These are phyloP conservation scores for Zoanthus gigantus DNA, from an alignment of 92 coral and sea anemone species.

Conservation along the genomic window DNA sequence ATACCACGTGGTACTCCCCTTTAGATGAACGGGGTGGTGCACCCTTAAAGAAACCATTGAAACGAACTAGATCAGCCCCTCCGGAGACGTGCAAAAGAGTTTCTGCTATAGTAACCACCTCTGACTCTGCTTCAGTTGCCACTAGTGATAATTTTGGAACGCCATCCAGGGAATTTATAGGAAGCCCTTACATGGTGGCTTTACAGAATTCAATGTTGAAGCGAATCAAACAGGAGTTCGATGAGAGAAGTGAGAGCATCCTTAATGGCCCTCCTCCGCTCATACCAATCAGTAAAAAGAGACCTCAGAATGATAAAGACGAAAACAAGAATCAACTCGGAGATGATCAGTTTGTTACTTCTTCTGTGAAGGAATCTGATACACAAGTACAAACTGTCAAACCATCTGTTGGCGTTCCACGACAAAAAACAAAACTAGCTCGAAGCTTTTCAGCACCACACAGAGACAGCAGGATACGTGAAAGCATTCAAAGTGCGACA, in stretches of 20 bases:
- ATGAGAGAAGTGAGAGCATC: conserved; percentile 45
- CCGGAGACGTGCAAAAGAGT: conserved; percentile 38
- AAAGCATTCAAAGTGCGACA: conserved; percentile 82
- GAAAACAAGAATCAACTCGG: neutral
- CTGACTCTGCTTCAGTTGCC: neutral
- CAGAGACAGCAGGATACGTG: conserved; percentile 52
- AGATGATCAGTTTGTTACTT: conserved; percentile 7
- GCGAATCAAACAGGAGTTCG: conserved; percentile 42
- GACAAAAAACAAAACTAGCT: conserved; percentile 45
- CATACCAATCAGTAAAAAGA: conserved; percentile 22
- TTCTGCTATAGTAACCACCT: conserved; percentile 34
- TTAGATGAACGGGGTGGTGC: conserved; percentile 22
- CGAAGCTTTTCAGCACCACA: conserved; percentile 46
- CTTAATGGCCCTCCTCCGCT: conserved; percentile 40
- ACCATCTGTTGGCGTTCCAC: conserved; percentile 8
- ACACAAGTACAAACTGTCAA: neutral
- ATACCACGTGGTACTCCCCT: conserved; percentile 5
- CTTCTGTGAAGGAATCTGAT: neutral
- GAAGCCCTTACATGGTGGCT: conserved; percentile 38
- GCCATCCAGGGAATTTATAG: conserved; percentile 27
- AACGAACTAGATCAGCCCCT: conserved; percentile 49
- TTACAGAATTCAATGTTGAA: conserved; percentile 47
- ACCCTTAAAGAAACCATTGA: conserved; percentile 27
- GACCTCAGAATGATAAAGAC: conserved; percentile 1
- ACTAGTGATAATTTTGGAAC: conserved; percentile 6